These are phyloP conservation scores for Delphinapterus leucas DNA, from an alignment of 2,113 vertebrate species.

Conservation along the genomic window DNA sequence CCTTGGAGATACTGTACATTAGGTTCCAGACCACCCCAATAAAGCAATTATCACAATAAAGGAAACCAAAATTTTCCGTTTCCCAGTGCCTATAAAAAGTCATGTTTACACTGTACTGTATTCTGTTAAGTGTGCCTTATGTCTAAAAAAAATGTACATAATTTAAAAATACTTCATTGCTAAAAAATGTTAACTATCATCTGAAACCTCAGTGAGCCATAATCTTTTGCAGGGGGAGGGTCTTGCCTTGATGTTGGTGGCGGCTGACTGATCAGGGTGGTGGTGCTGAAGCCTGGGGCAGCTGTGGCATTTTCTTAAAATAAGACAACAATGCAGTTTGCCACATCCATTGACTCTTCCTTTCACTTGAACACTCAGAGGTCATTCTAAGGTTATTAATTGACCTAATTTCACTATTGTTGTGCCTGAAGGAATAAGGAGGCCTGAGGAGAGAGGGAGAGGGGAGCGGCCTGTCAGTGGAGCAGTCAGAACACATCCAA, in stretches of 20 bases:
- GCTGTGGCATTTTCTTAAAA: neutral
- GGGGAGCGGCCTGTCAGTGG: neutral
- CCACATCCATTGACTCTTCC: neutral
- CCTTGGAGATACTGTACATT: neutral
- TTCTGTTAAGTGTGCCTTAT: neutral
- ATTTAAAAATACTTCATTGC: neutral
- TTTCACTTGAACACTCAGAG: neutral
- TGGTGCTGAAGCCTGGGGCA: neutral
- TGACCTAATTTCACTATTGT: neutral
- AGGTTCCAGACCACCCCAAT: neutral
- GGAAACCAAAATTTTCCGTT: neutral
- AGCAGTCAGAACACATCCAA: neutral
- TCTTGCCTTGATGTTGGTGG: neutral
- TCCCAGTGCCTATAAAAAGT: neutral
- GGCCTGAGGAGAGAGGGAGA: neutral
- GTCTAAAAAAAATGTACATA: neutral
- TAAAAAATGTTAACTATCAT: neutral
- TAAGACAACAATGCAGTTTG: neutral
- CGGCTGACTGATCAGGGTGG: neutral
- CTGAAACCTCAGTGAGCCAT: neutral
- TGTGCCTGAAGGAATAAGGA: neutral
- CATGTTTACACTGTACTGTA: neutral
- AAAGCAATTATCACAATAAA: neutral
- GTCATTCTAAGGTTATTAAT: neutral
- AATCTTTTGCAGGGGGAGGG: neutral